Base-by-base conservation (phyloP, 2,888 invertebrate species). In the Acholoe squamosa region DNA sequence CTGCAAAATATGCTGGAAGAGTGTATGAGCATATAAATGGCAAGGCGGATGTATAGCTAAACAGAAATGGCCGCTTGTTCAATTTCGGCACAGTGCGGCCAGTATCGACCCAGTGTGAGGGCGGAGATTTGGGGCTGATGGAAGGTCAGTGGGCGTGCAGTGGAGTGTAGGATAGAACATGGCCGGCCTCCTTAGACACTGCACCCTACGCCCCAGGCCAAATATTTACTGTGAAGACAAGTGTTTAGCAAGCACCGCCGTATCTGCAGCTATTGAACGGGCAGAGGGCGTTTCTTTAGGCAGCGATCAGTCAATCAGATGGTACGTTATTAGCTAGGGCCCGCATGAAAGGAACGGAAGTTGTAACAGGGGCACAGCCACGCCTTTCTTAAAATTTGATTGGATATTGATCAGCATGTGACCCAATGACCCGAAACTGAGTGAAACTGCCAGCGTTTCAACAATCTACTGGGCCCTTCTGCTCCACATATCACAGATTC, bases 401-500 rank as follows among this genome's bases (percentile, higher is more conserved):
- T 71, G 71, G 71, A 71, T 71, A 71, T 71, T 16, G 71, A 71
- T 71, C 71, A 71, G 71, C 28, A 43, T 7, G 28, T 71, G 71
- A 71, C 71, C 71, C 25, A 71, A 71, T 71, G 71, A 71, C 71
- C 71, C 25, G 71, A 28, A 71, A 71, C 71, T 71, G 71, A 71
- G 28, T 25, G 71, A 71, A 71, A 71, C 14, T 71, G 71, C 31
- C 71, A 71, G 71, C 28, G 71, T 71, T 28, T 71, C 71, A 43
- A 43, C 43, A 43, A 43, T 10, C 3, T 10, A 43, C 43, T 43
- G 5, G 43, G 3, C 3, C 43, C 10, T 7, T 43, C 43, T 43
- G 3, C 10, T 43, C 43, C 10, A 43, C 43, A 43, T 3, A 43
- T 43, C 43, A 43, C 10, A 43, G 10, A 43, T 43, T 7, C 10